Evolutionary conservation across 2,888 invertebrate genomes (phyloP).

Genomic region (Xylota segnis): DNA sequence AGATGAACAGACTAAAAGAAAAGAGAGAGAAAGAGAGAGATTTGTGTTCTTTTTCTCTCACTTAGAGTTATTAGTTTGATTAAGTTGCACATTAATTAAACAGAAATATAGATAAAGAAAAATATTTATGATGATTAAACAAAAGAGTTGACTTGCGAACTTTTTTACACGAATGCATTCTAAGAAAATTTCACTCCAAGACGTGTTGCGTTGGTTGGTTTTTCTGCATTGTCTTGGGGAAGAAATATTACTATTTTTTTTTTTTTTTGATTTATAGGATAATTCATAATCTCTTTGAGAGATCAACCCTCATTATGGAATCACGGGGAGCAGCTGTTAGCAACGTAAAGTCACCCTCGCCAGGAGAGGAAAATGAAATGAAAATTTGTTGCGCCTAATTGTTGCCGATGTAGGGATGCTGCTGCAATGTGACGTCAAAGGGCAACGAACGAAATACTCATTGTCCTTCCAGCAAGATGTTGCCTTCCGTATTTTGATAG

Average conservation of each 20-base stretch:
- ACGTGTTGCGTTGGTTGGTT: too few relatives aligned
- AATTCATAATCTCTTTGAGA: slow-evolving; percentile 45
- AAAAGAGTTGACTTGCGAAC: slow-evolving; percentile 66
- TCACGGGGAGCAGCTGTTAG: slow-evolving; percentile 49
- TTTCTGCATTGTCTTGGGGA: neutral
- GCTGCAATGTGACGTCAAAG: slow-evolving; percentile 26
- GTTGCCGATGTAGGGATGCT: slow-evolving; percentile 34
- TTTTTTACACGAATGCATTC: slow-evolving; percentile 10
- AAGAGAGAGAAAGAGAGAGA: slow-evolving; percentile 8
- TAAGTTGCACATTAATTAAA: slow-evolving; percentile 72
- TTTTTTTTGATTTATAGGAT: slow-evolving; percentile 34
- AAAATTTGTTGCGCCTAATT: slow-evolving; percentile 65
- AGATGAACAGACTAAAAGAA: slow-evolving; percentile 15
- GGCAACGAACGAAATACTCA: slow-evolving; percentile 62
- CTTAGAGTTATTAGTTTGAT: slow-evolving; percentile 65
- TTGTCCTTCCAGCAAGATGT: slow-evolving; percentile 60
- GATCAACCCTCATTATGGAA: slow-evolving; percentile 35
- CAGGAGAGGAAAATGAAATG: neutral
- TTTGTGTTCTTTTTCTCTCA: slow-evolving; percentile 48
- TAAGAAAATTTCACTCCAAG: slow-evolving; percentile 3
- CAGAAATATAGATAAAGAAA: slow-evolving; percentile 41
- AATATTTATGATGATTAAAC: slow-evolving; percentile 28
- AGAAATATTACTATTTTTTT: slow-evolving; percentile 8
- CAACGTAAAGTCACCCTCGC: slow-evolving; percentile 64
- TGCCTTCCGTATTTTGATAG: slow-evolving; percentile 59